Percentiles rank a stretch among this genome's conserved stretches.
Evolutionary conservation across 2,888 invertebrate species (phyloP).

Genomic region (Lithophane ornitopus): DNA sequence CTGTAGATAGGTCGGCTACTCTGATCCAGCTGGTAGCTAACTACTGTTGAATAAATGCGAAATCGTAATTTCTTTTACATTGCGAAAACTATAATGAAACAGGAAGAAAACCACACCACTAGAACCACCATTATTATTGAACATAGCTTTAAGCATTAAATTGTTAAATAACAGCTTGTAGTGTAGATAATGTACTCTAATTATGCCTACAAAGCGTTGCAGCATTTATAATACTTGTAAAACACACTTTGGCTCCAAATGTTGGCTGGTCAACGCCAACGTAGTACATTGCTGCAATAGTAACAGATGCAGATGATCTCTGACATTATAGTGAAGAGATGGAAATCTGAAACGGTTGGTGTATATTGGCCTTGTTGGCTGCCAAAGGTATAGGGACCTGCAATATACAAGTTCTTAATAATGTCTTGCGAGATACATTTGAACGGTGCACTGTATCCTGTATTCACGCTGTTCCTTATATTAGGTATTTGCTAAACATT

Average conservation of each 20-base stretch:
- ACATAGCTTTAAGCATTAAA: conserved; percentile 44
- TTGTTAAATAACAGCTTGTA: conserved; percentile 33
- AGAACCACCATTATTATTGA: conserved; percentile 34
- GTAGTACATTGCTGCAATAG: neutral
- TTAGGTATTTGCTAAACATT: neutral
- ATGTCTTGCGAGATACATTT: conserved; percentile 14
- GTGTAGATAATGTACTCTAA: conserved; percentile 39
- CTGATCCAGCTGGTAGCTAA: neutral
- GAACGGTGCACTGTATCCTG: neutral
- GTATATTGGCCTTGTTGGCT: neutral
- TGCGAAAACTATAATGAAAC: conserved; percentile 27
- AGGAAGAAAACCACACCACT: conserved; percentile 39
- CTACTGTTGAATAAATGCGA: neutral
- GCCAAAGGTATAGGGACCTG: neutral
- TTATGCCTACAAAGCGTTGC: conserved; percentile 38
- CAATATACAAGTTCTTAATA: conserved; percentile 1
- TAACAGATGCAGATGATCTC: neutral
- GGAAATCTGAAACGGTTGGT: conserved; percentile 3
- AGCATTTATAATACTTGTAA: conserved; percentile 10
- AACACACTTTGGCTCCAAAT: conserved; percentile 19
- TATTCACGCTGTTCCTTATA: neutral
- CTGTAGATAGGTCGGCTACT: neutral
- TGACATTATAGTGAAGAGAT: neutral
- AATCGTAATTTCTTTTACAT: conserved; percentile 16
- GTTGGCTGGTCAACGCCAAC: neutral